Conservation (phyloP, 2,113 vertebrate genomes). For the Anas platyrhynchos region DNA sequence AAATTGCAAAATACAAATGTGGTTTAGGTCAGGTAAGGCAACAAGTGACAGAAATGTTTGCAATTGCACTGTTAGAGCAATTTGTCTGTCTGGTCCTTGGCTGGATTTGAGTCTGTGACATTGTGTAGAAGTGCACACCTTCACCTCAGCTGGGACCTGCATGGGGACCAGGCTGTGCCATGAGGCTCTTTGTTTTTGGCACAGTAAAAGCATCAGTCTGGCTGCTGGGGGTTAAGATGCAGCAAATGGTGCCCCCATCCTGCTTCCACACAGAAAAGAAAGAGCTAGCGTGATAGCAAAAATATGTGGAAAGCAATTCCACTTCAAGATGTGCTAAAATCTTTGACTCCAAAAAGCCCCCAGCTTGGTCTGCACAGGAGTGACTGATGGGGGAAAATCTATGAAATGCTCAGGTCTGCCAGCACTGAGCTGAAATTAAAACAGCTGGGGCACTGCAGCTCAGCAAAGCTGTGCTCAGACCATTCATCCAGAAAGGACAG, state of each 20-base stretch:
- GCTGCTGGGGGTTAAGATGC: neutral
- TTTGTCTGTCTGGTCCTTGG: neutral
- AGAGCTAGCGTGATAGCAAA: neutral
- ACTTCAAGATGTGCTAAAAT: neutral
- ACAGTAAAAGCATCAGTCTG: neutral
- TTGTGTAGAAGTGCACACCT: neutral
- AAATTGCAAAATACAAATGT: neutral
- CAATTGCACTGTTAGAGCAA: neutral
- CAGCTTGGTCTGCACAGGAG: neutral
- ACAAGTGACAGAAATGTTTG: neutral
- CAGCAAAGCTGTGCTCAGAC: neutral
- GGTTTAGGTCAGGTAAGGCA: neutral
- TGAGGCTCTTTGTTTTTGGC: neutral
- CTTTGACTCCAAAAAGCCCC: neutral
- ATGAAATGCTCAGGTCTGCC: neutral
- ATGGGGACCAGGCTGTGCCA: neutral
- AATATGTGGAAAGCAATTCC: neutral
- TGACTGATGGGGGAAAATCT: neutral
- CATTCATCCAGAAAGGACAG: neutral
- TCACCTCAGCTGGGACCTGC: neutral
- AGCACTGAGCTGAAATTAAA: rapidly evolving
- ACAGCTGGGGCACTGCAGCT: neutral
- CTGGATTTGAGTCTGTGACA: neutral
- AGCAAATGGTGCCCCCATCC: neutral
- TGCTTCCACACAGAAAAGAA: neutral